Percentiles rank a stretch among this genome's conserved stretches.
phyloP scores from a whole-genome alignment of 2,888 invertebrate species.

The Prenolepis imparis region DNA sequence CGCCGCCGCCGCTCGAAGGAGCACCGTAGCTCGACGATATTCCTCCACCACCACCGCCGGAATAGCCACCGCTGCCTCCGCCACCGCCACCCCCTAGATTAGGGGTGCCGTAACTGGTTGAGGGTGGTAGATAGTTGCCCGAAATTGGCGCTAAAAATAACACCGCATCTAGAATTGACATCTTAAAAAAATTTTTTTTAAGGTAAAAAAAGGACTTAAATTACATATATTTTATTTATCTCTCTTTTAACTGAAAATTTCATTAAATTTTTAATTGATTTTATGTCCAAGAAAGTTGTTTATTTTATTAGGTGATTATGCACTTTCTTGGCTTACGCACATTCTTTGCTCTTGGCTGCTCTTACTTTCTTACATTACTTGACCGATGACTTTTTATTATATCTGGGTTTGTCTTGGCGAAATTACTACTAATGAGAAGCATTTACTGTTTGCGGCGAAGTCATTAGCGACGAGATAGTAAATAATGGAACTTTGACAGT shows the following conservation, averaged over 20 bases:
- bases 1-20: constrained; percentile 71
- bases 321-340: background rate
- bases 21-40: constrained; percentile 79
- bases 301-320: background rate
- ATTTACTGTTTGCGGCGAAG: constrained; percentile 41
- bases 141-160: constrained; percentile 87
- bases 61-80: constrained; percentile 85
- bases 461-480: constrained; percentile 25
- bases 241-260: background rate
- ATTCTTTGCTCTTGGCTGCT: background rate
- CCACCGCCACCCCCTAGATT: constrained; percentile 83
- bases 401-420: background rate
- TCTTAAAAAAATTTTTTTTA: background rate
- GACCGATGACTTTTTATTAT: background rate
- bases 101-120: constrained; percentile 86
- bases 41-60: constrained; percentile 77
- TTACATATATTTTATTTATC: background rate
- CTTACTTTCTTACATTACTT: background rate
- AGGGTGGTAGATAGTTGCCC: constrained; percentile 89
- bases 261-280: background rate
- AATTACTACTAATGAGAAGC: constrained; percentile 4
- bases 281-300: background rate
- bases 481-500: constrained; percentile 7
- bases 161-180: background rate
- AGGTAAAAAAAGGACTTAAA: background rate